Evolutionary conservation across 2,797 vertebrate genomes (phyloP).

Genomic region (Epinephelus awoara): DNA sequence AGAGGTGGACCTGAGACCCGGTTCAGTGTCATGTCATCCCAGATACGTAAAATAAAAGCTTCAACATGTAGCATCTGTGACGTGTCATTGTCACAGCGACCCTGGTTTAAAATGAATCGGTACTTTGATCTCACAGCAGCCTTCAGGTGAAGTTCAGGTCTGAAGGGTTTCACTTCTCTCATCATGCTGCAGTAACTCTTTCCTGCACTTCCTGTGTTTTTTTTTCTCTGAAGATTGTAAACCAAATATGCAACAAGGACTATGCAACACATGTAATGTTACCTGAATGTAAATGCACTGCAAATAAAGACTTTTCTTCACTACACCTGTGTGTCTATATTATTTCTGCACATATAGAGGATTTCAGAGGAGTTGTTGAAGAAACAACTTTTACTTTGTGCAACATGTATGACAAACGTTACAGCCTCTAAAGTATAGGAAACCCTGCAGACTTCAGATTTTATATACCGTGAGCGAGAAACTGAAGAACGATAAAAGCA

Average conservation of each 20-base stretch:
- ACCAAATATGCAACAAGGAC: constrained; percentile 64
- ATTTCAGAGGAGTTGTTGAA: background rate
- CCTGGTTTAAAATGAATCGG: constrained; percentile 16
- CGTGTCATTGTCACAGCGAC: constrained; percentile 5
- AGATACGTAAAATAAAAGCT: background rate
- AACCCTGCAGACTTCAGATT: background rate
- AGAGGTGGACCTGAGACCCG: background rate
- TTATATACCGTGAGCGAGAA: background rate
- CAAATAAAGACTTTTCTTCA: constrained; percentile 73
- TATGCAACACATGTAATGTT: constrained; percentile 65
- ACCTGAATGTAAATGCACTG: constrained; percentile 82
- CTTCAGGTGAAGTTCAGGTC: constrained; percentile 17
- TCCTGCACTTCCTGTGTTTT: constrained; percentile 22
- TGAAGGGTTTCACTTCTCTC: background rate
- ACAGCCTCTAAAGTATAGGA: background rate
- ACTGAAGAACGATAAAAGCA: background rate
- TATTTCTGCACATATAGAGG: background rate
- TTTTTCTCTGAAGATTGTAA: constrained; percentile 61
- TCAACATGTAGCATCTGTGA: constrained; percentile 13
- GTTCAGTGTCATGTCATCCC: background rate
- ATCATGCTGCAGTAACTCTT: background rate
- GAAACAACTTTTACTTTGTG: background rate
- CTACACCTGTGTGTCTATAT: background rate
- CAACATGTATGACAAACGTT: background rate
- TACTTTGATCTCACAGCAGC: constrained; percentile 36